Evolutionary conservation across 2,113 vertebrate species (phyloP), one percentile per base, ranked within the genome.

Genomic region (Cisticola juncidis): DNA sequence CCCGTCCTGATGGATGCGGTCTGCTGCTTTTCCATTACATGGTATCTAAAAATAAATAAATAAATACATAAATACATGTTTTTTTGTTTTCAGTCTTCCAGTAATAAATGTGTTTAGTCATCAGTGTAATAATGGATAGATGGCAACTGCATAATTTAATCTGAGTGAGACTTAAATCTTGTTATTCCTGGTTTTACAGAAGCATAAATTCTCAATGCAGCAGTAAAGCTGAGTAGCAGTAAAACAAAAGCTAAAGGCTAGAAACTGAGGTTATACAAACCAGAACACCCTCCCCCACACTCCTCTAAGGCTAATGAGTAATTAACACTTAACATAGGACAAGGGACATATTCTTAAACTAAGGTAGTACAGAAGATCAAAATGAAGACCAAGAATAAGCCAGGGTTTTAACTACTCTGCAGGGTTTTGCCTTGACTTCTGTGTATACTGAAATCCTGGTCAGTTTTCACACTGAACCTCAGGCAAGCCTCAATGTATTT

Each of bases 1-100:
- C 90, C 99, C 99, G 60, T 99, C 99, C 97, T 99, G 99, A 94
- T 99, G 99, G 87, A 99, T 99, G 42, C 99, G 98, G 97, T 99
- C 99, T 53, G 99, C 99, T 88, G 99, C 99, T 97, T 99, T 99
- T 54, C 99, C 99, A 90, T 99, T 99, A 95, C 99, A 99, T 5
- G 99, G 99, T 82, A 99, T 99, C 99, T 99, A 61, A 51, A 61
- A 91, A 87, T 21, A 88, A 60, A 65, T 13, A 91, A 53, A 68
- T 9, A 61, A 9, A 92, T 6, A 82, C 24, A 68, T 9, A 12
- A 22, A 81, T 3, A 23, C 9, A 58, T 21, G 7, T 24, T 54
- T 50, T 56, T 44, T 44, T 71, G n/a, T 22, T 74, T 77, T 36
- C 56, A 44, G 33, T 51, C 35, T 65, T 74, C 33, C 60, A 88